Evolutionary conservation across 2,888 invertebrate species (phyloP).

Genomic region (Agrotis segetum): DNA sequence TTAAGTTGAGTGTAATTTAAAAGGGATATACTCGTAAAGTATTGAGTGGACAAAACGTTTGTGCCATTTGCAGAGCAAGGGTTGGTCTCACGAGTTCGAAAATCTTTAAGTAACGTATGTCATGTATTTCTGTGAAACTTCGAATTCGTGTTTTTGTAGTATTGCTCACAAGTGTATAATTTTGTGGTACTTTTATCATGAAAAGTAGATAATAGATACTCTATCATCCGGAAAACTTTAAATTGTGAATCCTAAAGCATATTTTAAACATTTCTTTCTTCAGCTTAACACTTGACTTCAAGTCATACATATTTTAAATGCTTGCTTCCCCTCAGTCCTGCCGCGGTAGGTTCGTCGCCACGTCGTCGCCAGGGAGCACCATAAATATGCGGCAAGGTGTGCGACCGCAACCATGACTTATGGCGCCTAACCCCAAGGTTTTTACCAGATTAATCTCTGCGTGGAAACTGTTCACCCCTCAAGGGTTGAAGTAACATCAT

Average conservation of each 20-base stretch:
- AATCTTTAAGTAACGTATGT: too few relatives aligned
- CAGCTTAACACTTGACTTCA: conserved; percentile 23
- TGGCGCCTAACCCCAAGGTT: conserved; percentile 57
- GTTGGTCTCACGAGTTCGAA: background rate
- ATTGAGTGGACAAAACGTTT: conserved; percentile 27
- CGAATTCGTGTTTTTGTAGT: too few relatives aligned
- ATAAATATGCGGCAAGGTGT: conserved; percentile 79
- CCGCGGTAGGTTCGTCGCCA: conserved; percentile 44
- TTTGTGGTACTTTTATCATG: too few relatives aligned
- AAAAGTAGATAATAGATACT: too few relatives aligned
- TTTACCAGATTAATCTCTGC: conserved; percentile 61
- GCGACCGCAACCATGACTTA: conserved; percentile 73
- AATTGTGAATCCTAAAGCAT: background rate
- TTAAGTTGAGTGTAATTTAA: conserved; percentile 53
- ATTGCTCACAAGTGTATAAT: too few relatives aligned
- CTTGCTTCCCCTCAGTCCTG: conserved; percentile 27
- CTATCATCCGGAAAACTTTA: too few relatives aligned
- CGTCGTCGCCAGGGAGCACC: conserved; percentile 70
- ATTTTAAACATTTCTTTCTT: background rate
- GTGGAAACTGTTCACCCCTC: conserved; percentile 36
- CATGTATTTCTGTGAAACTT: too few relatives aligned
- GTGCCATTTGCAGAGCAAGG: background rate
- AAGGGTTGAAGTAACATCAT: conserved; percentile 62
- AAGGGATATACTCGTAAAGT: conserved; percentile 31
- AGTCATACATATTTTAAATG: conserved; percentile 42